phyloP scores from a whole-genome alignment of 2,797 vertebrate species.

The Hemibagrus guttatus region DNA sequence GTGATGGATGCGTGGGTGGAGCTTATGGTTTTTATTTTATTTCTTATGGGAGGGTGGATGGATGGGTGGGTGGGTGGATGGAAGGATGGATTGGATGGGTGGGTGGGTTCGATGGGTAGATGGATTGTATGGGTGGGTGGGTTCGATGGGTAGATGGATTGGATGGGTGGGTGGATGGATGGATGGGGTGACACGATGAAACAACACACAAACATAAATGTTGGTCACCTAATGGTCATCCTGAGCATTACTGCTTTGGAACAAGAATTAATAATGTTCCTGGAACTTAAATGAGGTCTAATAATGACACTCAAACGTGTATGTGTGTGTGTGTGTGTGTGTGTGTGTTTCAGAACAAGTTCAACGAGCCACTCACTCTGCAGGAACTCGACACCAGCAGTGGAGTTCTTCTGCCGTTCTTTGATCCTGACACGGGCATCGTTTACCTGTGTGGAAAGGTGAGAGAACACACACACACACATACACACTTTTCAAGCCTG shows the following conservation, averaged over 20 bases:
- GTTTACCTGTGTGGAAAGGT: slow-evolving; percentile 92
- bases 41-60: no score
- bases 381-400: slow-evolving; percentile 91
- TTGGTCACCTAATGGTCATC: neutral
- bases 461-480: slow-evolving; percentile 11
- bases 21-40: neutral
- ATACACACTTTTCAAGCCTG: neutral
- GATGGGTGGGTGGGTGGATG: no score
- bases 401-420: slow-evolving; percentile 88
- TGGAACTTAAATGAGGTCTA: neutral
- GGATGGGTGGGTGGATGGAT: neutral
- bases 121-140: no score
- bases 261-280: neutral
- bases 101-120: no score
- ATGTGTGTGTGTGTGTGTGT: slow-evolving; percentile 31
- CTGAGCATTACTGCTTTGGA: neutral
- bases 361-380: slow-evolving; percentile 80
- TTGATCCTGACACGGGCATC: slow-evolving; percentile 85
- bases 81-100: no score
- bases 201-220: neutral
- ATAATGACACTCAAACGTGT: neutral
- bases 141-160: neutral
- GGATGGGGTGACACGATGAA: neutral
- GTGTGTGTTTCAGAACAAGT: slow-evolving; percentile 69
- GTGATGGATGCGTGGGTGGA: neutral